Evolutionary conservation across 2,113 vertebrate genomes (phyloP).

Genomic region (Axis porcinus): DNA sequence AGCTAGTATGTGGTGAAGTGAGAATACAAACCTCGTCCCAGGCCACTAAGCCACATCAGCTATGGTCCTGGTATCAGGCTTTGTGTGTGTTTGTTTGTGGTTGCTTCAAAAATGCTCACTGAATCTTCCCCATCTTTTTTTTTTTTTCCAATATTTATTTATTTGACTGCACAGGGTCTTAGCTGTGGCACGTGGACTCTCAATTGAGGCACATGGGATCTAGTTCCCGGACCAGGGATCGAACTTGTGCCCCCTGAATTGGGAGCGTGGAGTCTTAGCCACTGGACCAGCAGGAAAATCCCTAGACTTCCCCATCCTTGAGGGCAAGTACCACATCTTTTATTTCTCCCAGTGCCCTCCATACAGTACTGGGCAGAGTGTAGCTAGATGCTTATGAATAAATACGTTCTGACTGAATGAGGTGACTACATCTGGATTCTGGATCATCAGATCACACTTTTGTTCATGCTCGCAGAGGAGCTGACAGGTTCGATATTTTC

Average conservation of each 20-base stretch:
- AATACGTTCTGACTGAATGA: background rate
- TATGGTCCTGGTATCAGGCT: background rate
- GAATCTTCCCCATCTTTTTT: background rate
- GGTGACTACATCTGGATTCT: background rate
- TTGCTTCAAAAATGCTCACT: background rate
- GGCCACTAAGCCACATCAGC: fast-evolving
- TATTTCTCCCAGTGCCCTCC: slow-evolving; percentile 7
- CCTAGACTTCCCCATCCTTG: background rate
- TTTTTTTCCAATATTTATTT: fast-evolving
- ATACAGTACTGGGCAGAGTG: slow-evolving; percentile 30
- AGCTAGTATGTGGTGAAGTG: background rate
- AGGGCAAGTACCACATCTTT: background rate
- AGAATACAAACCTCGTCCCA: background rate
- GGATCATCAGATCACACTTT: background rate
- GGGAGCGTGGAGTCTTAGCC: background rate
- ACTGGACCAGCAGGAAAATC: background rate
- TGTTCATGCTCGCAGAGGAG: background rate
- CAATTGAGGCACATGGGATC: background rate
- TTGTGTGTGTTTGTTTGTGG: background rate
- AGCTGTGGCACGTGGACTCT: background rate
- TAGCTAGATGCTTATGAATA: background rate
- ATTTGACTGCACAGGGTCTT: background rate
- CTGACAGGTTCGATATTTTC: background rate
- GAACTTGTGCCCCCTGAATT: background rate
- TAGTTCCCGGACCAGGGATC: background rate